Evolutionary conservation across 2,113 vertebrate genomes (phyloP).

Genomic region (Heterotilapia buettikoferi): DNA sequence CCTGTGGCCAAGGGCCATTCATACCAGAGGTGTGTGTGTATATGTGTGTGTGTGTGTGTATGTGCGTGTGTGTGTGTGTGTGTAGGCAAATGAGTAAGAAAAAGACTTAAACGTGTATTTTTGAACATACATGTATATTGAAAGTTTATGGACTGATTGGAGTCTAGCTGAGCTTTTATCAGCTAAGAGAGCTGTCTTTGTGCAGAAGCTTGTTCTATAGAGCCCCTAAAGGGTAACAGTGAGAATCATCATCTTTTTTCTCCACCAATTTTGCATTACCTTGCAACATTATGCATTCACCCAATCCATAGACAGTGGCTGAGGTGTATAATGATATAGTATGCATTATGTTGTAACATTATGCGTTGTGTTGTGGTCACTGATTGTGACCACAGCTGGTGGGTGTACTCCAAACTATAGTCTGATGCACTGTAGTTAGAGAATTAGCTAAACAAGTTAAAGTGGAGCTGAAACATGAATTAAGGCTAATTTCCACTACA

Average conservation of each 20-base stretch:
- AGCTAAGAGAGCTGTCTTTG: not conserved
- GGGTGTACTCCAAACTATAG: not conserved
- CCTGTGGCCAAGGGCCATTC: conserved; percentile 61
- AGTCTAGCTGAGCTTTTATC: not conserved
- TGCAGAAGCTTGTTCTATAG: not conserved
- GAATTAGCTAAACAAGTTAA: not conserved
- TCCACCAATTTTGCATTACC: not conserved
- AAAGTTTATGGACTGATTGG: not conserved
- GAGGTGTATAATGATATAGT: not conserved
- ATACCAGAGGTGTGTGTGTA: conserved; percentile 36
- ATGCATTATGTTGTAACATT: not conserved
- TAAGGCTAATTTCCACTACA: not conserved
- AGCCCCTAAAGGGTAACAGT: not conserved
- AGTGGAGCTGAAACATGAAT: not conserved
- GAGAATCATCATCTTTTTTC: not conserved
- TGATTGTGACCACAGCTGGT: not conserved
- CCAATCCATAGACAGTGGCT: not conserved
- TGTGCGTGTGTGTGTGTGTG: conserved; percentile 10
- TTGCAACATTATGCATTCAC: not conserved
- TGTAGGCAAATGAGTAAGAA: not conserved
- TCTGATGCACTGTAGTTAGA: not conserved
- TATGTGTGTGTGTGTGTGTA: not conserved
- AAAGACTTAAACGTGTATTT: not conserved
- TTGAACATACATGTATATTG: not conserved
- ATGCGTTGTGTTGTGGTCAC: not conserved